Percentiles rank a stretch among this genome's conserved stretches.
Evolutionary conservation across 2,888 invertebrate genomes (phyloP).

Genomic region (Glyphotaelius pellucidus): DNA sequence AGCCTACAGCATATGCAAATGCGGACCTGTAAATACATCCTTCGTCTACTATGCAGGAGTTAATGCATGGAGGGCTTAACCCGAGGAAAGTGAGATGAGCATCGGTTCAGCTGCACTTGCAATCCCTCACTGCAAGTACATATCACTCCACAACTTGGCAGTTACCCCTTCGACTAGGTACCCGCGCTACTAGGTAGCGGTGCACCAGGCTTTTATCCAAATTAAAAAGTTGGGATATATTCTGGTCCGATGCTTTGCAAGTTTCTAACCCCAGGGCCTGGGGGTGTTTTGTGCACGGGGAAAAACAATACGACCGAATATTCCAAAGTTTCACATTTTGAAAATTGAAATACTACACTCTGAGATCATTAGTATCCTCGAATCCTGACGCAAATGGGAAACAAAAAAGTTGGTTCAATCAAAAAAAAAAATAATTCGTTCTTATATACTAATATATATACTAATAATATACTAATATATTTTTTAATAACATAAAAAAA

Average conservation of each 20-base stretch:
- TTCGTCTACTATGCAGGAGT: background rate
- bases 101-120: background rate
- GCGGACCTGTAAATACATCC: background rate
- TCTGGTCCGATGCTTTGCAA: slow-evolving; percentile 39
- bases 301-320: background rate
- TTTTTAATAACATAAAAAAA: too few species aligned
- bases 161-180: background rate
- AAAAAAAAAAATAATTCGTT: too few species aligned
- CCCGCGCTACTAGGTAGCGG: background rate
- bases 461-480: too few species aligned
- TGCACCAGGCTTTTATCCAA: slow-evolving; percentile 63
- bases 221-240: slow-evolving; percentile 62
- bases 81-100: slow-evolving; percentile 8
- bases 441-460: too few species aligned
- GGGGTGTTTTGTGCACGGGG: background rate
- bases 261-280: background rate
- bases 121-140: background rate
- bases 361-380: background rate
- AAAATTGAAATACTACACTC: slow-evolving; percentile 10
- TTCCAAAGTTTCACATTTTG: background rate
- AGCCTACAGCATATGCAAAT: background rate
- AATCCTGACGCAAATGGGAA: background rate
- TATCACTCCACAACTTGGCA: background rate
- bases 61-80: slow-evolving; percentile 8
- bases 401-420: background rate